Base-by-base conservation (phyloP, 2,888 invertebrate species). In the Ferrisia virgata region DNA sequence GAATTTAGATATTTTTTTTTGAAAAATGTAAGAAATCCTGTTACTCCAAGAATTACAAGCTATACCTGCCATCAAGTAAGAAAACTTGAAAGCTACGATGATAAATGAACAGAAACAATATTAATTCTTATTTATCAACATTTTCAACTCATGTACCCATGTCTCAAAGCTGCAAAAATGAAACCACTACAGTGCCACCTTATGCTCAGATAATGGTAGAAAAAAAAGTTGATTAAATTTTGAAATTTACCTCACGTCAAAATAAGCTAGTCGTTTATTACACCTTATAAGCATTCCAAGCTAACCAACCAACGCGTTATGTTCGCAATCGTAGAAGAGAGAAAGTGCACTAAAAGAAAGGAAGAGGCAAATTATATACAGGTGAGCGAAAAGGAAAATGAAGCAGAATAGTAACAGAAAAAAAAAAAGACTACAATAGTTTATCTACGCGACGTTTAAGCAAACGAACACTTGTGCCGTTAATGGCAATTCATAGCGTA, bases 361-460 rank as follows among this genome's bases (percentile, higher is more conserved):
- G 40, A 11, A 13, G 13, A 13, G 40, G 40, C 22, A 53, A 53
- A 22, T 18, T 64, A 64, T 28, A 28, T 28, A 64, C 28, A 64
- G 28, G 64, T 28, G 18, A 64, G 2, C 64, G 64, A 58, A 64
- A 25, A 28, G 64, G 13, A 64, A 64, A 28, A 64, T 15, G 22
- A 8, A 53, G 22, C n/a, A n/a, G n/a, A 6, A 47, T 15, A 47
- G 18, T 3, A n/a, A n/a, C n/a, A 22, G 28, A 5, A 28, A 25
- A 15, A 64, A 64, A 64, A 64, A 64, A 64, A 15, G 25, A 64
- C 64, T 53, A 64, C 64, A 64, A 64, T 64, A 76, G 72, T 76
- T 76, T 76, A 36, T 76, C 72, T 76, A 18, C 72, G 53, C 53
- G 64, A 64, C 64, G 72, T 76, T 76, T 76, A 76, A 76, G 72